Conservation (phyloP, 2,888 invertebrate species). For the Callyntrura guangdongensis region DNA sequence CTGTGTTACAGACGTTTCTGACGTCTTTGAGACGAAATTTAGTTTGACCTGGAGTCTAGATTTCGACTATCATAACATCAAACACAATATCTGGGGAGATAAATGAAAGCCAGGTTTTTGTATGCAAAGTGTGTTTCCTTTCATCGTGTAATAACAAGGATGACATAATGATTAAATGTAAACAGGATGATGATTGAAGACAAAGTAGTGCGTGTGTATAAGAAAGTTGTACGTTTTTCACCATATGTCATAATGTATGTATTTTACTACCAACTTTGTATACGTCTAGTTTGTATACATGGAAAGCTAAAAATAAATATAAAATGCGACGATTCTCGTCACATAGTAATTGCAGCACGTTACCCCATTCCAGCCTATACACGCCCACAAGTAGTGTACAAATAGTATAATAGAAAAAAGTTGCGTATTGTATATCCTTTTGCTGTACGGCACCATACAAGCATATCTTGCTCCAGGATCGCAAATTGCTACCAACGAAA, state of each 20-base stretch:
- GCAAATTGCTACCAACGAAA: neutral
- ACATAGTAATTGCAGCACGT: conserved; percentile 29
- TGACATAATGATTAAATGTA: conserved; percentile 69
- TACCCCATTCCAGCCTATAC: conserved; percentile 8
- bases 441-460: neutral
- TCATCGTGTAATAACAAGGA: conserved; percentile 54
- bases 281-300: neutral
- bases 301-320: conserved; percentile 10
- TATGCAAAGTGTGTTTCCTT: conserved; percentile 45
- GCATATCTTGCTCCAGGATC: neutral
- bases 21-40: too few species aligned
- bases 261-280: neutral
- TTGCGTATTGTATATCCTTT: neutral
- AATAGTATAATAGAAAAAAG: neutral
- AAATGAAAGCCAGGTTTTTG: conserved; percentile 37
- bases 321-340: conserved; percentile 23
- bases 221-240: neutral
- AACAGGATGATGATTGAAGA: conserved; percentile 40
- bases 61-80: neutral
- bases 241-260: neutral
- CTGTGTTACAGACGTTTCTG: too few species aligned
- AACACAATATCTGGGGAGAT: neutral
- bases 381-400: neutral
- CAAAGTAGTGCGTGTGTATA: neutral
- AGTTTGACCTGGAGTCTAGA: neutral